Evolutionary conservation across 2,113 vertebrate genomes (phyloP).

Genomic region (Aldabrachelys gigantea): DNA sequence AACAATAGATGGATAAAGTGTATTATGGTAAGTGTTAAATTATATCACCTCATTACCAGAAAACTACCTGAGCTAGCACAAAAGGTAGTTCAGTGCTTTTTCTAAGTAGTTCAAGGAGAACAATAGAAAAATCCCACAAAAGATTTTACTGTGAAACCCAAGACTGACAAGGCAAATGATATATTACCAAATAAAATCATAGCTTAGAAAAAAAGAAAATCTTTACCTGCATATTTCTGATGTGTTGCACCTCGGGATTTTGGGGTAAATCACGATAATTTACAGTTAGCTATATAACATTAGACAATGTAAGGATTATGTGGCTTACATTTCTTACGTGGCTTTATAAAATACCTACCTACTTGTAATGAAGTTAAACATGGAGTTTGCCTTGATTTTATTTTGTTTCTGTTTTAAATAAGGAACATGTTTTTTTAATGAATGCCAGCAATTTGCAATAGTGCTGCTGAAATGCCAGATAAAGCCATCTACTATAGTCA

Average conservation of each 20-base stretch:
- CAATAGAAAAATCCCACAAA: conserved; percentile 74
- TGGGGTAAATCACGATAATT: neutral
- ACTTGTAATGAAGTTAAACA: neutral
- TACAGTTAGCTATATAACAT: conserved; percentile 41
- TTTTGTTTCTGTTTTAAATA: conserved; percentile 27
- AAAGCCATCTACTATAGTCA: conserved; percentile 67
- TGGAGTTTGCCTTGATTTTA: neutral
- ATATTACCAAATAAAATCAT: conserved; percentile 51
- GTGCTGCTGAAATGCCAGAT: conserved; percentile 45
- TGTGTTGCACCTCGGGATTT: conserved; percentile 32
- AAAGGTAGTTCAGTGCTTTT: conserved; percentile 65
- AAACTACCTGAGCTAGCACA: conserved; percentile 73
- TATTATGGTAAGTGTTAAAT: conserved; percentile 83
- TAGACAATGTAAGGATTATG: neutral
- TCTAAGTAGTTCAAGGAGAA: conserved; percentile 74
- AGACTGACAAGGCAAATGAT: conserved; percentile 41
- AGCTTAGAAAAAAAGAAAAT: conserved; percentile 16
- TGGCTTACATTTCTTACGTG: neutral
- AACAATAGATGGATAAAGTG: conserved; percentile 84
- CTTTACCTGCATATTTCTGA: conserved; percentile 48
- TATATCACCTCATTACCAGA: conserved; percentile 79
- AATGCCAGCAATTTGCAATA: conserved; percentile 33
- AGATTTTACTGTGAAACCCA: conserved; percentile 59
- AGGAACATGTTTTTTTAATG: neutral
- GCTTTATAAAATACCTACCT: neutral